phyloP scores from a whole-genome alignment of 2,113 vertebrate genomes.

The Tetraodon nigroviridis region DNA sequence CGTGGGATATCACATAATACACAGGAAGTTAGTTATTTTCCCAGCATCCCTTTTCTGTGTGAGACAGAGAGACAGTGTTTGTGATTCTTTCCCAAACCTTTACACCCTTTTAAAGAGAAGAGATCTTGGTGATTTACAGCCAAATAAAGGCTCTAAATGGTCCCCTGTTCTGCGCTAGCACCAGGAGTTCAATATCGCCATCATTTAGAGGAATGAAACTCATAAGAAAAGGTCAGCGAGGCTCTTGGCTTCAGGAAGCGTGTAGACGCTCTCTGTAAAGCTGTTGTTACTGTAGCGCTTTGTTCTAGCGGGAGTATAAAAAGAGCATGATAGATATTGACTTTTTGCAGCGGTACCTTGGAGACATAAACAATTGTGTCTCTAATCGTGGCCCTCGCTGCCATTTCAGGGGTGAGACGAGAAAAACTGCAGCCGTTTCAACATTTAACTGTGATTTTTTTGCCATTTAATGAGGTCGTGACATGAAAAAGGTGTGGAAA shows the following conservation, averaged over 20 bases:
- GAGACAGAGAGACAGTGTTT: slow-evolving; percentile 11
- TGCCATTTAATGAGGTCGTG: slow-evolving; percentile 36
- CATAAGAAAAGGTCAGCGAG: slow-evolving; percentile 65
- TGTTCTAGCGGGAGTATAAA: slow-evolving; percentile 58
- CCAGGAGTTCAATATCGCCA: slow-evolving; percentile 54
- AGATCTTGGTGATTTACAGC: slow-evolving; percentile 54
- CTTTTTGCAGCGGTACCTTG: slow-evolving; percentile 60
- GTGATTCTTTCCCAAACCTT: slow-evolving; percentile 34
- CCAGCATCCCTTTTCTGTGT: slow-evolving; percentile 30
- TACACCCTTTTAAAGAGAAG: slow-evolving; percentile 26
- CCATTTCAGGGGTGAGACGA: slow-evolving; percentile 44
- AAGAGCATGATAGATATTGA: slow-evolving; percentile 65
- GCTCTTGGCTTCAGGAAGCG: slow-evolving; percentile 41
- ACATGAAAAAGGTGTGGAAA: not conserved
- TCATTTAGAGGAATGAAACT: slow-evolving; percentile 60
- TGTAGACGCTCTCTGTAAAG: slow-evolving; percentile 28
- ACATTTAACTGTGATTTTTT: slow-evolving; percentile 36
- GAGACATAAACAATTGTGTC: slow-evolving; percentile 49
- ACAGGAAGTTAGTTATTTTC: slow-evolving; percentile 53
- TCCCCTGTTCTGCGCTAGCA: slow-evolving; percentile 37
- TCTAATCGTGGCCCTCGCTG: slow-evolving; percentile 27
- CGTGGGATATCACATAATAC: slow-evolving; percentile 44
- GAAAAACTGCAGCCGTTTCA: slow-evolving; percentile 35
- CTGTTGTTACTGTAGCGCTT: slow-evolving; percentile 44
- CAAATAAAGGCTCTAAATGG: slow-evolving; percentile 56